phyloP scores from a whole-genome alignment of 64 coral and sea anemone species.

The Astreopora myriophthalma region DNA sequence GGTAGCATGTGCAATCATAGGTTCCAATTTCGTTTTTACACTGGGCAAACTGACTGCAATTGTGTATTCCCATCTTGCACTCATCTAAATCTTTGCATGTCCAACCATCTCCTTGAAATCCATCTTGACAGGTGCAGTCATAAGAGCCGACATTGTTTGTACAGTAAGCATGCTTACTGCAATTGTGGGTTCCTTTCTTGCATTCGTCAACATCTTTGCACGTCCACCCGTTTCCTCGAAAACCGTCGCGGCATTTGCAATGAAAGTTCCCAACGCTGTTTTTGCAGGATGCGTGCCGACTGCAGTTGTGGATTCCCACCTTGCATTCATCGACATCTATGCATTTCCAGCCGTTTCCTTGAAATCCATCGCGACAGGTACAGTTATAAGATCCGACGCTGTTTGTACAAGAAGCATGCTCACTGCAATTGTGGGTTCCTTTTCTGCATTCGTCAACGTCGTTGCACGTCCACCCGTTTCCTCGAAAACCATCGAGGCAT shows the following conservation, averaged over 20 bases:
- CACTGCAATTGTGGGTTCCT: neutral
- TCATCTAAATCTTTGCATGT: conserved; percentile 49
- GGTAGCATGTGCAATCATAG: neutral
- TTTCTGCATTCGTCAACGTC: conserved; percentile 26
- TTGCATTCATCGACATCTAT: neutral
- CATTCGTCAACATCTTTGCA: conserved; percentile 46
- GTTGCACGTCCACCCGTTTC: conserved; percentile 15
- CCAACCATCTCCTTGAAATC: neutral
- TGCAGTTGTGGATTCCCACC: too few species aligned
- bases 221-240: neutral
- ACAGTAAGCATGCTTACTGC: neutral
- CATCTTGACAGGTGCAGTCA: neutral
- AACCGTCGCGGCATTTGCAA: conserved; percentile 16
- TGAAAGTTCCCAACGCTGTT: neutral
- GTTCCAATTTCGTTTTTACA: conserved; percentile 40
- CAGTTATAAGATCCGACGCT: conserved; percentile 5
- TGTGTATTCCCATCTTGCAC: neutral
- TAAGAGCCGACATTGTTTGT: conserved; percentile 14
- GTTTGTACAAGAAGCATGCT: conserved; percentile 17
- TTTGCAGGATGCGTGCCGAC: neutral
- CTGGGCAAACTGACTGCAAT: neutral
- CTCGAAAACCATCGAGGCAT: conserved; percentile 13
- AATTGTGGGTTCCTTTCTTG: neutral
- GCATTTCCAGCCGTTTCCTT: conserved; percentile 28
- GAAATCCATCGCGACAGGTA: conserved; percentile 8